These are phyloP conservation scores for Gymnogyps californianus DNA, from an alignment of 2,113 vertebrate species.

Conservation along the genomic window DNA sequence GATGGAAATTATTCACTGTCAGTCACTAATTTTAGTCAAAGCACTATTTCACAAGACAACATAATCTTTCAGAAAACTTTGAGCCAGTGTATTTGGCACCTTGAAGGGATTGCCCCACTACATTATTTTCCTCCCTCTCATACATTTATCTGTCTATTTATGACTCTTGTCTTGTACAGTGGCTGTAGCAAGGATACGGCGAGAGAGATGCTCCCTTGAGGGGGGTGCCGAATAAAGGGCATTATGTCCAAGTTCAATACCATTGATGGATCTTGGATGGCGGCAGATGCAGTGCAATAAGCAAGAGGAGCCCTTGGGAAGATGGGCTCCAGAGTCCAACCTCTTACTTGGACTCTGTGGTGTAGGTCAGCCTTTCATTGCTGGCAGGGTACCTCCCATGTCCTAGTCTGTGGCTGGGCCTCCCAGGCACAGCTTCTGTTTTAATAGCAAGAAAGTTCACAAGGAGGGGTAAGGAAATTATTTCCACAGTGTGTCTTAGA, in stretches of 20 bases:
- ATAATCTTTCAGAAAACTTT: not conserved
- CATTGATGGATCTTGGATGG: fast-evolving
- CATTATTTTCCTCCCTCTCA: not conserved
- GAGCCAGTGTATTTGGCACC: not conserved
- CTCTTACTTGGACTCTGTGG: not conserved
- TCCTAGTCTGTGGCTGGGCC: not conserved
- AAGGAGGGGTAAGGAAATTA: not conserved
- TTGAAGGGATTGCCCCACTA: not conserved
- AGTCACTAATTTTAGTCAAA: not conserved
- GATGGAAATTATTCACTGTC: not conserved
- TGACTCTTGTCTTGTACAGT: not conserved
- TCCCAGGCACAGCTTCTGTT: not conserved
- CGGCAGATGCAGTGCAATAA: not conserved
- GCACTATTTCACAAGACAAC: not conserved
- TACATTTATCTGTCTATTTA: not conserved
- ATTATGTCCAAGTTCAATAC: fast-evolving
- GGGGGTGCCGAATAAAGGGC: not conserved
- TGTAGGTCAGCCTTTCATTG: not conserved
- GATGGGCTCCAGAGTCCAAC: not conserved
- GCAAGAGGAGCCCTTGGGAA: not conserved
- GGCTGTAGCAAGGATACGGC: not conserved
- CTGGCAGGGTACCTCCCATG: not conserved
- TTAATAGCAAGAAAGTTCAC: not conserved
- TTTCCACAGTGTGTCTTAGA: not conserved
- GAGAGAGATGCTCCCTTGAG: not conserved